Conservation (phyloP, 92 coral and sea anemone genomes). For the Epizoanthus stellaris region DNA sequence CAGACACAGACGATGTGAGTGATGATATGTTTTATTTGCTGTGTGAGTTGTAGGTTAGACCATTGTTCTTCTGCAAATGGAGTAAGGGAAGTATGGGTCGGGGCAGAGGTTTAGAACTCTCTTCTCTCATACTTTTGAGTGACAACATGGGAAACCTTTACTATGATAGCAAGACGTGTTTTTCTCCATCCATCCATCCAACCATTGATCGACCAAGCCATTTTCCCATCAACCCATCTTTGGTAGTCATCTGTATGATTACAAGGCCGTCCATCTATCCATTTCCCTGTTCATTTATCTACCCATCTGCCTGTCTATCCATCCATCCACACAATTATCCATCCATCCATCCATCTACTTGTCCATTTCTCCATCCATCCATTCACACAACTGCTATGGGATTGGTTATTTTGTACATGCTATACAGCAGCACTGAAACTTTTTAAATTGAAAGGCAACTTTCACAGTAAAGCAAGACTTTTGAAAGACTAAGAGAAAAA, state of each 20-base stretch:
- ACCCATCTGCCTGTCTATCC: background rate
- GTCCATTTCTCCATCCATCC: background rate
- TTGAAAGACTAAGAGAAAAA: too few relatives aligned
- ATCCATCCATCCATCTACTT: background rate
- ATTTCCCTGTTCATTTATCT: background rate
- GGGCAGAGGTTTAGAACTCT: background rate
- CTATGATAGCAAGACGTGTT: background rate
- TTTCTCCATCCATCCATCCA: background rate
- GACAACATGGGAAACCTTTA: background rate
- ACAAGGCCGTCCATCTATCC: background rate
- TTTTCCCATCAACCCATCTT: too few relatives aligned
- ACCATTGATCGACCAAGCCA: background rate
- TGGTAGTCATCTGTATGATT: too few relatives aligned
- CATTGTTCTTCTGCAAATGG: conserved; percentile 28
- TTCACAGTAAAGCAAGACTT: too few relatives aligned
- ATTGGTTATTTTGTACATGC: background rate
- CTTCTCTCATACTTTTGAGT: background rate
- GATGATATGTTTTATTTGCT: conserved; percentile 39
- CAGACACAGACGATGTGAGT: conserved; percentile 51
- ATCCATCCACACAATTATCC: too few relatives aligned
- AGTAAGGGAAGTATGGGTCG: background rate
- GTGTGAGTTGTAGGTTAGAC: conserved; percentile 37
- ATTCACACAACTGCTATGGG: background rate
- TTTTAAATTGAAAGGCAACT: background rate
- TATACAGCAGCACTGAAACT: background rate